phyloP scores from a whole-genome alignment of 1,140 invertebrate species.

The Colletes latitarsis region DNA sequence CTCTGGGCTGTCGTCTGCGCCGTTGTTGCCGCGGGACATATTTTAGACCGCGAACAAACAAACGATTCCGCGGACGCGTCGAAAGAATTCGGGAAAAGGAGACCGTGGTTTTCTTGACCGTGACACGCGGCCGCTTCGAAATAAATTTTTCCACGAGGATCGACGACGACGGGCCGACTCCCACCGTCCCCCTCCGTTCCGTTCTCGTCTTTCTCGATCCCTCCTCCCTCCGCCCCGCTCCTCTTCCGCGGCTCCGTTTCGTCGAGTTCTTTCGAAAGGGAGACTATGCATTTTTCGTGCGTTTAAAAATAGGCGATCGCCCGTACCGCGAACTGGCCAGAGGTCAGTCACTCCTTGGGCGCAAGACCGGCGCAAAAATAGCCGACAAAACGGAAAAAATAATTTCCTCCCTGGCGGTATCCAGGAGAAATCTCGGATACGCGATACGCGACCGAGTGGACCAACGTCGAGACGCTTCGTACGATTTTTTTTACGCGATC shows the following conservation, averaged over 20 bases:
- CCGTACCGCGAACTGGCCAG: conserved; percentile 77
- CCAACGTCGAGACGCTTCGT: background rate
- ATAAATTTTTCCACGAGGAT: conserved; percentile 57
- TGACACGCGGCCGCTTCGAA: conserved; percentile 46
- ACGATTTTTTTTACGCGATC: background rate
- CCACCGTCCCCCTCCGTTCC: conserved; percentile 5
- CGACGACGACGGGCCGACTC: conserved; percentile 44
- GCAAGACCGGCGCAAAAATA: conserved; percentile 76
- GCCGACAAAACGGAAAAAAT: conserved; percentile 76
- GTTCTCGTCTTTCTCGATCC: background rate
- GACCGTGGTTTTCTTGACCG: conserved; percentile 57
- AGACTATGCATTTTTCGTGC: conserved; percentile 77
- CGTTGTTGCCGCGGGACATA: background rate
- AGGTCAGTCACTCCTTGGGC: conserved; percentile 79
- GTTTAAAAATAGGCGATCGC: conserved; percentile 79
- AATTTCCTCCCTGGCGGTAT: conserved; percentile 64
- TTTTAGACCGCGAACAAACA: conserved; percentile 22
- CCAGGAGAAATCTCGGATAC: conserved; percentile 47
- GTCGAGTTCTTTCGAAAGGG: conserved; percentile 66
- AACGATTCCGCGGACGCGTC: conserved; percentile 21
- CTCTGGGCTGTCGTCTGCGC: too few relatives aligned
- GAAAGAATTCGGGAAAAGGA: conserved; percentile 44
- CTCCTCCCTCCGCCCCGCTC: conserved; percentile 12
- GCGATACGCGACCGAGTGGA: conserved; percentile 11
- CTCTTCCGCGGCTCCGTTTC: conserved; percentile 25